Percentiles rank a stretch among this genome's conserved stretches.
phyloP scores from a whole-genome alignment of 2,888 invertebrate genomes.

The Cotesia congregata region DNA sequence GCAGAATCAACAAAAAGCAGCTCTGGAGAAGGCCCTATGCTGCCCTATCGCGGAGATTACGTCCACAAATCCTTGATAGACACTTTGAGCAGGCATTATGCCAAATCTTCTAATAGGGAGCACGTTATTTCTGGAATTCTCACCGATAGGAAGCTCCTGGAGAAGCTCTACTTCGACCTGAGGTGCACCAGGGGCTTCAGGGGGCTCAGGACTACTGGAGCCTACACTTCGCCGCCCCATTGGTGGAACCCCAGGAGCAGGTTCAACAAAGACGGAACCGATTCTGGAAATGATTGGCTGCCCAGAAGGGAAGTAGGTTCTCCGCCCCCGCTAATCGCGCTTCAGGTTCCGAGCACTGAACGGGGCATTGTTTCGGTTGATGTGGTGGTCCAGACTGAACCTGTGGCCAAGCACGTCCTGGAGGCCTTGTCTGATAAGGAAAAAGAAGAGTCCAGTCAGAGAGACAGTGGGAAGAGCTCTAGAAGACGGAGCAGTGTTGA shows the following conservation, averaged over 20 bases:
- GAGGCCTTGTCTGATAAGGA: slow-evolving; percentile 71
- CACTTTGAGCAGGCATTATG: slow-evolving; percentile 78
- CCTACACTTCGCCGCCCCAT: slow-evolving; percentile 63
- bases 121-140: slow-evolving; percentile 81
- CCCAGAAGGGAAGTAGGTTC: slow-evolving; percentile 64
- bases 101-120: slow-evolving; percentile 77
- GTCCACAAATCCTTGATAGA: slow-evolving; percentile 77
- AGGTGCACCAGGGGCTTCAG: slow-evolving; percentile 77
- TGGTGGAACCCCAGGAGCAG: slow-evolving; percentile 59
- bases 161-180: slow-evolving; percentile 81
- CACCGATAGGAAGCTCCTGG: slow-evolving; percentile 81
- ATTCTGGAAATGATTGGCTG: slow-evolving; percentile 48
- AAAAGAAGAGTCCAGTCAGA: slow-evolving; percentile 66
- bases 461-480: slow-evolving; percentile 63
- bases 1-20: slow-evolving; percentile 34
- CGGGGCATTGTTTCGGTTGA: slow-evolving; percentile 68
- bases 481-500: slow-evolving; percentile 83
- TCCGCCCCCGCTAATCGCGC: slow-evolving; percentile 80
- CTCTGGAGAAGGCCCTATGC: slow-evolving; percentile 58
- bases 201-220: slow-evolving; percentile 66
- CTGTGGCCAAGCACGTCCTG: slow-evolving; percentile 74
- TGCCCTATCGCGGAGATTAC: slow-evolving; percentile 71
- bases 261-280: slow-evolving; percentile 47
- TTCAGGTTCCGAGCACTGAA: slow-evolving; percentile 75
- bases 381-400: slow-evolving; percentile 76